Base-by-base conservation (phyloP, 2,888 invertebrate species). In the Ochropacha duplaris region DNA sequence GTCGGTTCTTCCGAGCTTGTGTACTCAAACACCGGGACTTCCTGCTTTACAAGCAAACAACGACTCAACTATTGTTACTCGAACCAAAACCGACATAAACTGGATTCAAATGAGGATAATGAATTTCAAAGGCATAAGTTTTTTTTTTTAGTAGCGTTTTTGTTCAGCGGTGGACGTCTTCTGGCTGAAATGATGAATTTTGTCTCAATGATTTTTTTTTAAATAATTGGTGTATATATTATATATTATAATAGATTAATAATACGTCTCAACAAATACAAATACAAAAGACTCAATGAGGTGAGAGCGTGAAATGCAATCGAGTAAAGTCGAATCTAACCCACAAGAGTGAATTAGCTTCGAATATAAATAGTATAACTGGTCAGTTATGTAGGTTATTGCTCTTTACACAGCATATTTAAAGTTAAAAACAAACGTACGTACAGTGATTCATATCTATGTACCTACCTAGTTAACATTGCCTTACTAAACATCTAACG, bases 321-420 rank as follows among this genome's bases (percentile, higher is more conserved):
- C 39, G 39, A 39, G 39, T 39, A 5, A 34, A 12, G 14, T 14
- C 14, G 1, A 6, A 4, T 34, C 5, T 14, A 4, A 34, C 39
- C 0, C 8, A 12, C 16, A 39, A 14, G 14, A 44, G 44, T 19
- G 44, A 44, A 19, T 44, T 16, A 44, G 1, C 19, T 44, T 44
- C 19, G 44, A 44, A 19, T 44, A 57, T 58, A 55, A 54, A 24
- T 66, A 54, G 69, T 72, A 71, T 55, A 56, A 63, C 67, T 68
- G 75, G 70, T 76, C 75, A 76, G 70, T 61, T 57, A 69, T 68
- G 39, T 70, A 64, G 76, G 77, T 67, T 74, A 71, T 72, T 76
- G 77, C 68, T 69, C 76, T 73, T 62, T 70, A 62, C 44, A 19
- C 9, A 44, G 8, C 44, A 44, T 9, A 44, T 44, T 44, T 44